Base-by-base conservation (phyloP, 2,888 invertebrate genomes). In the Itoplectis maculator region DNA sequence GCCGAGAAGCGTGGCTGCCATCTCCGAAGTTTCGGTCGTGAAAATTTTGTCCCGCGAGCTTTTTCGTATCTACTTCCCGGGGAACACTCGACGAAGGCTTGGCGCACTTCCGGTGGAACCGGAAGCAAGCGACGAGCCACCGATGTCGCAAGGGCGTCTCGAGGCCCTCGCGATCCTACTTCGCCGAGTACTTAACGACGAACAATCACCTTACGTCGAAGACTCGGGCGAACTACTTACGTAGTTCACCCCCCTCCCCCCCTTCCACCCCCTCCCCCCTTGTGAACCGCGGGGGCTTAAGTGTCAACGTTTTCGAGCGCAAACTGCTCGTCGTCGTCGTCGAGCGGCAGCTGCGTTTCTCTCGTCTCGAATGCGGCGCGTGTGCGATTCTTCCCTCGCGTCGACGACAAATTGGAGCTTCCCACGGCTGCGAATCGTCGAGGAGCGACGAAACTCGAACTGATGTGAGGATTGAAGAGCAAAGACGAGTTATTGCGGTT, bases 171-270 rank as follows among this genome's bases (percentile, higher is more conserved):
- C 18, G 61, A 81, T 74, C 47, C 69, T 76, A 70, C 66, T 81
- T 69, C 49, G 51, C 35, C 72, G 61, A 51, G 66, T 86, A 86
- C 87, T 88, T 87, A 86, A 81, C 82, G 86, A 87, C 84, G 84
- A 85, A 81, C 74, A 86, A 86, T 88, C 87, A 86, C 82, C 83
- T 79, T 81, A 80, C 66, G 83, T 82, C 79, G 74, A 59, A 47
- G 42, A 73, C 45, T n/a, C n/a, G n/a, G n/a, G n/a, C 3, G 45
- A 84, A 83, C 77, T 82, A 85, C 78, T 74, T 79, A 82, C 69
- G 77, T 66, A 65, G 56, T 47, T 59, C 72, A 63, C 29, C 42
- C n/a, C n/a, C n/a, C n/a, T n/a, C n/a, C n/a, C n/a, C n/a, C n/a
- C n/a, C n/a, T n/a, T n/a, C n/a, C n/a, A n/a, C n/a, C n/a, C n/a